phyloP scores from a whole-genome alignment of 2,113 vertebrate genomes.

The Ailurus styani region DNA sequence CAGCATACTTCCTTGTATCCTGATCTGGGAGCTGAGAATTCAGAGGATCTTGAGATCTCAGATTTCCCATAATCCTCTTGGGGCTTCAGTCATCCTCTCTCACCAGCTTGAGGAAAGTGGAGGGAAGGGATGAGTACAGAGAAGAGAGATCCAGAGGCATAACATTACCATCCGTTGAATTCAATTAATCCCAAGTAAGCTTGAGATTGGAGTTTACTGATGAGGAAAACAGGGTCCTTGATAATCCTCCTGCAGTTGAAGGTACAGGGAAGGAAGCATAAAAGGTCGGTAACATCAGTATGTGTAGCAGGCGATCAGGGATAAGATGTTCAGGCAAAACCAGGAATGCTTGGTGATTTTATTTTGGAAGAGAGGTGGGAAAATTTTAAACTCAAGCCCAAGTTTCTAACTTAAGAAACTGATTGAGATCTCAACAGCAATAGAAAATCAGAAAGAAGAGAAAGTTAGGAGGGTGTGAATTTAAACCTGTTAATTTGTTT shows the following conservation, averaged over 20 bases:
- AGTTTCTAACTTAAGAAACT: not conserved
- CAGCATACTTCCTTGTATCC: fast-evolving
- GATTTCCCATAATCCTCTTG: not conserved
- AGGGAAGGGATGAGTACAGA: not conserved
- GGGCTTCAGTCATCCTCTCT: not conserved
- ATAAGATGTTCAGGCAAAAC: not conserved
- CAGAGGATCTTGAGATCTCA: not conserved
- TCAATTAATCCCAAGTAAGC: not conserved
- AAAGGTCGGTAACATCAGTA: not conserved
- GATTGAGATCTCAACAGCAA: not conserved
- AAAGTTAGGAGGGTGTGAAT: not conserved
- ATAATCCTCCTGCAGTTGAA: not conserved
- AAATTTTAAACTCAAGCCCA: not conserved
- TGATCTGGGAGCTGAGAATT: not conserved
- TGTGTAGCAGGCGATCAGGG: not conserved
- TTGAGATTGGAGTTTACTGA: not conserved
- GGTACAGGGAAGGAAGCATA: not conserved
- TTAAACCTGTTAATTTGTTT: not conserved
- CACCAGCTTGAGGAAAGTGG: not conserved
- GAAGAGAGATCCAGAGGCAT: not conserved
- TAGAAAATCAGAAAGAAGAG: not conserved
- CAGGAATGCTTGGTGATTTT: not conserved
- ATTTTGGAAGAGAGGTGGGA: not conserved
- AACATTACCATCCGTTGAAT: not conserved
- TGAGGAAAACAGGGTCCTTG: not conserved